phyloP scores from a whole-genome alignment of 2,797 vertebrate species.

The Potorous gilbertii region DNA sequence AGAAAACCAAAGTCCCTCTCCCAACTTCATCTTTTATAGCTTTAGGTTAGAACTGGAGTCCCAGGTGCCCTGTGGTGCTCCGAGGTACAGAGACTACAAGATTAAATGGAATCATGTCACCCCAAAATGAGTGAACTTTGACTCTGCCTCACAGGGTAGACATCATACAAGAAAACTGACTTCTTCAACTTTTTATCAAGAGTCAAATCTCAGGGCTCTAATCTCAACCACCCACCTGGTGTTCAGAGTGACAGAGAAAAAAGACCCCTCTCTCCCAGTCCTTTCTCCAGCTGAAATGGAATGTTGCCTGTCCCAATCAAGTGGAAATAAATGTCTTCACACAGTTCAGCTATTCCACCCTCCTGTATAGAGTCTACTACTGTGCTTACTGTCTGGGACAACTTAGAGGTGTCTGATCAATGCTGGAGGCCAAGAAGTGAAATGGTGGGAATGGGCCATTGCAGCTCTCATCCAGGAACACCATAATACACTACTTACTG shows the following conservation, averaged over 20 bases:
- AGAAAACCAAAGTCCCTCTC: slow-evolving; percentile 10
- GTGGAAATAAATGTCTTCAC: background rate
- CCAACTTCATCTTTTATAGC: slow-evolving; percentile 71
- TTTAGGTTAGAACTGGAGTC: slow-evolving; percentile 37
- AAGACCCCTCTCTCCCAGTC: background rate
- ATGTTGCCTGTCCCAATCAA: background rate
- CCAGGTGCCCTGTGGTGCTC: background rate
- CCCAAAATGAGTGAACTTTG: slow-evolving; percentile 1
- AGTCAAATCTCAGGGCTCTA: slow-evolving; percentile 15
- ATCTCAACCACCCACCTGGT: background rate
- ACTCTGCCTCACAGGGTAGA: background rate
- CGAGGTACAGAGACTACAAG: background rate
- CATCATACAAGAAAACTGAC: slow-evolving; percentile 3
- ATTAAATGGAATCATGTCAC: slow-evolving; percentile 17
- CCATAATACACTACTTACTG: slow-evolving; percentile 74
- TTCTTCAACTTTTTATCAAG: slow-evolving; percentile 37
- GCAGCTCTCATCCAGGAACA: slow-evolving; percentile 62
- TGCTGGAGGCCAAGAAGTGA: slow-evolving; percentile 57
- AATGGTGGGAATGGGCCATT: slow-evolving; percentile 63
- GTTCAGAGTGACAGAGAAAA: slow-evolving; percentile 30
- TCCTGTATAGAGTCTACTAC: slow-evolving; percentile 46
- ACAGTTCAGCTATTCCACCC: slow-evolving; percentile 18
- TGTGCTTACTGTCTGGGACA: slow-evolving; percentile 44
- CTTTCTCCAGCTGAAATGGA: slow-evolving; percentile 12
- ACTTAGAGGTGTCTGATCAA: slow-evolving; percentile 44